These are phyloP conservation scores for Andrena camellia DNA, from an alignment of 2,888 invertebrate species.

Conservation along the genomic window DNA sequence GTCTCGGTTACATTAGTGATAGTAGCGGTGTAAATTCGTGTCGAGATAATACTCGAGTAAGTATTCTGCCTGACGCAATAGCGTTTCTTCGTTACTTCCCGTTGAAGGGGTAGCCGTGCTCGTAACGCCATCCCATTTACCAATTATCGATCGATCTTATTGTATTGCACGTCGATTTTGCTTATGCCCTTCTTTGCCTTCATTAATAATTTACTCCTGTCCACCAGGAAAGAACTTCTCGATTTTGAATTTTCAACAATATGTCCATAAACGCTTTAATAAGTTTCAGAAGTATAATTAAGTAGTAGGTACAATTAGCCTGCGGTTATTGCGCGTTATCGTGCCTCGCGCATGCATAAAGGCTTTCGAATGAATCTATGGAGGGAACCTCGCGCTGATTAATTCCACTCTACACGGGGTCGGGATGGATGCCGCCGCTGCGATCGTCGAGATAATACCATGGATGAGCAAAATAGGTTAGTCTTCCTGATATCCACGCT, in stretches of 20 bases:
- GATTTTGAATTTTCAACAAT: too few species aligned
- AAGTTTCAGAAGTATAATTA: too few species aligned
- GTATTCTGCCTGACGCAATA: neutral
- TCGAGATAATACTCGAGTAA: slow-evolving; percentile 22
- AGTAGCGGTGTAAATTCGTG: slow-evolving; percentile 29
- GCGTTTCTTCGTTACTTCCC: neutral
- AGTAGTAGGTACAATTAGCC: neutral
- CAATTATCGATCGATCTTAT: neutral
- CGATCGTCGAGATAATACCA: slow-evolving; percentile 23
- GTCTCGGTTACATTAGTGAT: slow-evolving; percentile 33
- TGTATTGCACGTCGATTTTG: too few species aligned
- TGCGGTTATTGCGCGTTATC: neutral
- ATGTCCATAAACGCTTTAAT: too few species aligned
- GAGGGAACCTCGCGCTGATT: slow-evolving; percentile 17
- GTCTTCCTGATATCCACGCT: slow-evolving; percentile 28
- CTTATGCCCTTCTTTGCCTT: neutral
- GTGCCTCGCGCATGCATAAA: neutral
- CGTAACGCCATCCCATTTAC: neutral
- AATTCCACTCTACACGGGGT: slow-evolving; percentile 7
- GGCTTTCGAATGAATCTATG: neutral
- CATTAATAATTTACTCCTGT: too few species aligned
- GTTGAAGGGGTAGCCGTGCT: neutral
- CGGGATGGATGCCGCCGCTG: slow-evolving; percentile 1
- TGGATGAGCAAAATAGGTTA: slow-evolving; percentile 16
- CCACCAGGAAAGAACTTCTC: too few species aligned